Evolutionary conservation across 2,888 invertebrate genomes (phyloP).

Genomic region (Mantis religiosa): DNA sequence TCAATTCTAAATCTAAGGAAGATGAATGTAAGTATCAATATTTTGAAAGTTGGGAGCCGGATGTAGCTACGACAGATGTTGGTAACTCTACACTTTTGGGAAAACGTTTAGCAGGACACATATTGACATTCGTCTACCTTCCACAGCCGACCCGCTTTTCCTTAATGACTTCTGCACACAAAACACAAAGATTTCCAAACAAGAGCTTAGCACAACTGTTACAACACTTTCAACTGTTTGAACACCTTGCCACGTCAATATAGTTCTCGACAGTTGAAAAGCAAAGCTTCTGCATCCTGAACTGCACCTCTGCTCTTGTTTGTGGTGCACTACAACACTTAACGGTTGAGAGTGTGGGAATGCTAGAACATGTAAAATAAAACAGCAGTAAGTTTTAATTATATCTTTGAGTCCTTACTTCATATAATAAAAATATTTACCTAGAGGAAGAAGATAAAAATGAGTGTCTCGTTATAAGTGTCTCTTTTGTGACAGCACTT

Average conservation of each 20-base stretch:
- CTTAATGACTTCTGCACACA: slow-evolving; percentile 15
- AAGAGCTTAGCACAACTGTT: not conserved
- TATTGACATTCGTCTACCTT: slow-evolving; percentile 11
- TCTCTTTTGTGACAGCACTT: too few relatives aligned
- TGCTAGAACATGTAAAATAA: too few relatives aligned
- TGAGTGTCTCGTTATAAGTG: too few relatives aligned
- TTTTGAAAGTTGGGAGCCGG: not conserved
- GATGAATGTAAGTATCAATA: not conserved
- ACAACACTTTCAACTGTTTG: not conserved
- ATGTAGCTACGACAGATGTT: not conserved
- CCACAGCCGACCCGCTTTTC: not conserved
- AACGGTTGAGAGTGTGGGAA: too few relatives aligned
- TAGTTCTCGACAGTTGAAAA: not conserved
- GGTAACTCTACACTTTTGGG: slow-evolving; percentile 16
- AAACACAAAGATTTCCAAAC: slow-evolving; percentile 4
- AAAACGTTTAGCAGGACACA: slow-evolving; percentile 13
- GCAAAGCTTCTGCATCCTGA: not conserved
- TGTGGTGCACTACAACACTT: too few relatives aligned
- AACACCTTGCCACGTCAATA: not conserved
- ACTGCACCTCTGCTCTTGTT: not conserved
- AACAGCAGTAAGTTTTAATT: too few relatives aligned
- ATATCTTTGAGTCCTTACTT: too few relatives aligned
- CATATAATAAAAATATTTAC: too few relatives aligned
- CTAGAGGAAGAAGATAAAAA: too few relatives aligned
- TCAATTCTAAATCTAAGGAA: not conserved